phyloP scores from a whole-genome alignment of 2,113 vertebrate genomes.

The Sinosuthora webbiana region DNA sequence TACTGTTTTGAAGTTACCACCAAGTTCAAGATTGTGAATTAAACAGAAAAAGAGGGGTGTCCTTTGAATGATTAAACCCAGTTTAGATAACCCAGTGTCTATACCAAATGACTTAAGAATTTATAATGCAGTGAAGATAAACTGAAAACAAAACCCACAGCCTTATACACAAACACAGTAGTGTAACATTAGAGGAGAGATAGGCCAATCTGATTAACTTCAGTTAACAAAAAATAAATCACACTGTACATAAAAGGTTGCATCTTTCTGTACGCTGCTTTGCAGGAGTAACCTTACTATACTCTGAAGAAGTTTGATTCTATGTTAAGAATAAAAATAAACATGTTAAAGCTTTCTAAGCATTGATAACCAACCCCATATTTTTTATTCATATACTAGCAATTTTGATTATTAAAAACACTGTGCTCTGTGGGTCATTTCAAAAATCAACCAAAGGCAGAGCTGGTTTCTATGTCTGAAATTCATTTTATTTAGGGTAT shows the following conservation, averaged over 20 bases:
- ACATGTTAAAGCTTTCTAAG: neutral
- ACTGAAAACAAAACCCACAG: neutral
- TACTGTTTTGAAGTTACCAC: neutral
- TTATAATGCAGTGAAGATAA: neutral
- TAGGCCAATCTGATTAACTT: neutral
- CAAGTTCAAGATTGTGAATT: neutral
- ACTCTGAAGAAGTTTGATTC: neutral
- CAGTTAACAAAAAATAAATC: neutral
- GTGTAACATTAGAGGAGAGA: neutral
- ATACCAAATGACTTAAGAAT: neutral
- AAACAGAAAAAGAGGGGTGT: neutral
- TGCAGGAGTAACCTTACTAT: neutral
- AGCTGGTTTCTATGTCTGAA: neutral
- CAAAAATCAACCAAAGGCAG: neutral
- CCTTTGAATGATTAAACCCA: neutral
- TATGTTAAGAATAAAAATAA: neutral
- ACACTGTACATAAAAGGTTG: neutral
- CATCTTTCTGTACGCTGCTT: neutral
- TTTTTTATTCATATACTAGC: neutral
- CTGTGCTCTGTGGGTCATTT: neutral
- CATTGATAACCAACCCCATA: neutral
- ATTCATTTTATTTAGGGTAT: neutral
- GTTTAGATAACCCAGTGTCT: neutral
- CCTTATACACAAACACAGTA: neutral
- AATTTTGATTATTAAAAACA: neutral